Conservation (phyloP, 2,113 vertebrate species). For the Penelope pileata region DNA sequence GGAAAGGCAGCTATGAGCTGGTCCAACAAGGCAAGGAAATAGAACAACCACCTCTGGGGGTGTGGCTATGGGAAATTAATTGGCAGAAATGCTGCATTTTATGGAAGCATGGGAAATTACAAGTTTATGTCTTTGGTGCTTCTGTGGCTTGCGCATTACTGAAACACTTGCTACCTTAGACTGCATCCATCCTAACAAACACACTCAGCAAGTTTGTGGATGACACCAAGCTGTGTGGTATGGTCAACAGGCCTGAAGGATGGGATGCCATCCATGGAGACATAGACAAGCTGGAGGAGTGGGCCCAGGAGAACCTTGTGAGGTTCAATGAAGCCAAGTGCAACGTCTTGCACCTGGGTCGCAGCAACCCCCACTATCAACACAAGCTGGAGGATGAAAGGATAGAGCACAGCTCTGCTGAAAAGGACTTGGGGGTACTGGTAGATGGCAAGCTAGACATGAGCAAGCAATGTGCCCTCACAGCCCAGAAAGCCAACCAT, state of each 20-base stretch:
- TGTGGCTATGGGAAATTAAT: not conserved
- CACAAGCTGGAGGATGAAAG: too few relatives aligned
- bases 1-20: not conserved
- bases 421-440: too few relatives aligned
- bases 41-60: not conserved
- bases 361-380: too few relatives aligned
- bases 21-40: not conserved
- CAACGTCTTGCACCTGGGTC: too few relatives aligned
- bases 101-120: not conserved
- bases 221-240: not conserved
- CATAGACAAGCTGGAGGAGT: too few relatives aligned
- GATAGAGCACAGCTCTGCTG: too few relatives aligned
- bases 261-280: not conserved
- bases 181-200: not conserved
- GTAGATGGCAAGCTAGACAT: too few relatives aligned
- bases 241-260: not conserved
- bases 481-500: too few relatives aligned
- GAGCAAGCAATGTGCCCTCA: too few relatives aligned
- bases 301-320: too few relatives aligned
- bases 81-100: not conserved
- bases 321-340: too few relatives aligned
- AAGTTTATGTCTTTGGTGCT: not conserved
- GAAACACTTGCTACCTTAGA: not conserved
- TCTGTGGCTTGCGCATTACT: not conserved
- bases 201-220: not conserved